Conservation (phyloP, 2,888 invertebrate genomes). For the Rhagonycha lutea region DNA sequence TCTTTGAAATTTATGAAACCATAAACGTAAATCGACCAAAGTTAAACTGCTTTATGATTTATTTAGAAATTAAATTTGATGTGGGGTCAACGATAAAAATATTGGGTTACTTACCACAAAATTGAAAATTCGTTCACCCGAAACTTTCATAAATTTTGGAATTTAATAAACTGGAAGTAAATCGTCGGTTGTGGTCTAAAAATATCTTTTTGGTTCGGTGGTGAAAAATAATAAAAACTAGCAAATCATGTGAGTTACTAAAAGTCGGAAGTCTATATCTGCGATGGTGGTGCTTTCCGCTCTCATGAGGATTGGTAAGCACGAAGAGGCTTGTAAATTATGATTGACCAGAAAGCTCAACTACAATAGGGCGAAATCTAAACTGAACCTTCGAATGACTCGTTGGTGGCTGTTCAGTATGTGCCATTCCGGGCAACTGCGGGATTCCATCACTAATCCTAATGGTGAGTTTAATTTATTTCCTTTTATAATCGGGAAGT, state of each 20-base stretch:
- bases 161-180: background rate
- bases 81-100: background rate
- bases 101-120: background rate
- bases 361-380: slow-evolving; percentile 14
- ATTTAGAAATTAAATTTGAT: background rate
- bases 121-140: background rate
- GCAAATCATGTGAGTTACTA: background rate
- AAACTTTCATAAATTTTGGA: background rate
- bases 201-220: background rate
- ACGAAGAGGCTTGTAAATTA: slow-evolving; percentile 2
- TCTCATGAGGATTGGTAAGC: background rate
- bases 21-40: background rate
- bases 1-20: background rate
- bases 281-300: background rate
- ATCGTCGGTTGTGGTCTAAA: background rate
- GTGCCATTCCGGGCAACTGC: slow-evolving; percentile 62
- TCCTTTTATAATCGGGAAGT: background rate
- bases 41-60: background rate
- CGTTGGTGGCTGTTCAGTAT: slow-evolving; percentile 69
- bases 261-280: background rate
- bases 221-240: background rate
- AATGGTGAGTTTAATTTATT: slow-evolving; percentile 33
- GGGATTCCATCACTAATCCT: slow-evolving; percentile 52
- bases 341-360: slow-evolving; percentile 17
- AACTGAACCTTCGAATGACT: slow-evolving; percentile 57